phyloP scores from a whole-genome alignment of 2,797 vertebrate genomes.

The Strix occidentalis region DNA sequence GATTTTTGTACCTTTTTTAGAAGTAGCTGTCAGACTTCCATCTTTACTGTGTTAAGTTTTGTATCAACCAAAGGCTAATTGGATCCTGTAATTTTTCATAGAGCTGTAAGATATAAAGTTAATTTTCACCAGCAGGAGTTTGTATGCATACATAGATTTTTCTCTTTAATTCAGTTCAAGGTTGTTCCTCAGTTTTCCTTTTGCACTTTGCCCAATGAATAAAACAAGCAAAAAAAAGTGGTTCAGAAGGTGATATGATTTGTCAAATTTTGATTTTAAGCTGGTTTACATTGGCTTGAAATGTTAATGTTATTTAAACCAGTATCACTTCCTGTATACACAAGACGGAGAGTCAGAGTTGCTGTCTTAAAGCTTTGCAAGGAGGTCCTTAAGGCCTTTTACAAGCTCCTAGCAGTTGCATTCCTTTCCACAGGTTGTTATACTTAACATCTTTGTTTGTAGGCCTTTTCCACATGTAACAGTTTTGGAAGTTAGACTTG shows the following conservation, averaged over 20 bases:
- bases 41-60: not conserved
- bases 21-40: not conserved
- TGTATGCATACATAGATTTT: not conserved
- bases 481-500: constrained; percentile 40
- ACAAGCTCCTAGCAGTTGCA: not conserved
- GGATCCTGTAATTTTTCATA: not conserved
- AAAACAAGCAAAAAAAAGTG: not conserved
- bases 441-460: not conserved
- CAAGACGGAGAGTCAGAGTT: not conserved
- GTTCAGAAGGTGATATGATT: not conserved
- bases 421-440: not conserved
- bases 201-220: not conserved
- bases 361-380: not conserved
- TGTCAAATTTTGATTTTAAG: not conserved
- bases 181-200: not conserved
- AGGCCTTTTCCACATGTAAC: not conserved
- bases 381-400: not conserved
- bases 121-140: not conserved
- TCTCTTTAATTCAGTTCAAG: not conserved
- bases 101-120: not conserved
- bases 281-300: not conserved
- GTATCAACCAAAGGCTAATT: not conserved
- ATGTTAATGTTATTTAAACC: not conserved
- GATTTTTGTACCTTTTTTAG: not conserved
- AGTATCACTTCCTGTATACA: not conserved